Percentiles rank a stretch among this genome's conserved stretches.
These are phyloP conservation scores for Andrena fulva DNA, from an alignment of 2,888 invertebrate genomes.

Conservation along the genomic window DNA sequence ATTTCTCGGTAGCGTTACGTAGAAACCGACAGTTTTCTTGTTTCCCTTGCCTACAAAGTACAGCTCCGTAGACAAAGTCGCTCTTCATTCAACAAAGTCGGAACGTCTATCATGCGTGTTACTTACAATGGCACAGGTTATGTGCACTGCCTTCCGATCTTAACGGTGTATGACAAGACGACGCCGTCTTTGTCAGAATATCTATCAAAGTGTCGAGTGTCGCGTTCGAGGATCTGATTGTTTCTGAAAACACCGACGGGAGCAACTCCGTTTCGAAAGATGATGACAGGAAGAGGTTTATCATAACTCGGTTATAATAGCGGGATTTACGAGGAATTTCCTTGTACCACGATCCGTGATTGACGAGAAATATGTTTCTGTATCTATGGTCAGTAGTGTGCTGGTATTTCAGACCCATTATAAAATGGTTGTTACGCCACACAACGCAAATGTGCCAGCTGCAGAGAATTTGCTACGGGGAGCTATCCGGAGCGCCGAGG, in stretches of 20 bases:
- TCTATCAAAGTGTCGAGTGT: not conserved
- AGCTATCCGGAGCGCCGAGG: conserved; percentile 90
- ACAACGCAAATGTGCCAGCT: conserved; percentile 96
- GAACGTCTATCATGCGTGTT: conserved; percentile 12
- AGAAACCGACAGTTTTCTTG: conserved; percentile 10
- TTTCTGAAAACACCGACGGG: not conserved
- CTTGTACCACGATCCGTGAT: conserved; percentile 14
- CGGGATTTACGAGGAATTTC: conserved; percentile 12
- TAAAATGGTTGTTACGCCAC: conserved; percentile 95
- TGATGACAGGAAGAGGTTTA: conserved; percentile 48
- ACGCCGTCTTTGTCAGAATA: conserved; percentile 13
- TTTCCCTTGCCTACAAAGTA: not conserved
- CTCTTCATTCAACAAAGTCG: conserved; percentile 2
- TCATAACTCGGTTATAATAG: conserved; percentile 10
- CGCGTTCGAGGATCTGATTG: not conserved
- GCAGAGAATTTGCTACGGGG: conserved; percentile 96
- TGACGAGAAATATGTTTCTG: conserved; percentile 74
- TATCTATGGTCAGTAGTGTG: conserved; percentile 85
- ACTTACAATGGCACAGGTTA: conserved; percentile 48
- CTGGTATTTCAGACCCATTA: conserved; percentile 92
- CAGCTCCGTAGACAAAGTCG: not conserved
- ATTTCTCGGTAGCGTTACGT: conserved; percentile 20
- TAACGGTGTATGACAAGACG: conserved; percentile 13
- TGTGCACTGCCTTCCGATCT: conserved; percentile 37
- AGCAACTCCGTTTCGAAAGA: not conserved